These are phyloP conservation scores for Buphagus erythrorhynchus DNA, from an alignment of 2,797 vertebrate genomes.

Conservation along the genomic window DNA sequence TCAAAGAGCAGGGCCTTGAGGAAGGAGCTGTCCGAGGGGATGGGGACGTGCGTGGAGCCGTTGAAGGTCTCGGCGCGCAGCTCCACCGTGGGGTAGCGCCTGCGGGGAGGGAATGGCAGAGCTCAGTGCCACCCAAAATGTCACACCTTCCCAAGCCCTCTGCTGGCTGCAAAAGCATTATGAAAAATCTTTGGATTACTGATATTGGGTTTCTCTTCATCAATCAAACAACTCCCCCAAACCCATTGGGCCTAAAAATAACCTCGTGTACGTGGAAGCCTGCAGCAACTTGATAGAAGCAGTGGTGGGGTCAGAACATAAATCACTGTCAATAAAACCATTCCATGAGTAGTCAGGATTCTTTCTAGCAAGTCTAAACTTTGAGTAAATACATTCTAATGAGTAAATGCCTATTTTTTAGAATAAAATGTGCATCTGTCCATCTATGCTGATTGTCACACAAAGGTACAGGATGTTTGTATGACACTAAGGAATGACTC, in stretches of 20 bases:
- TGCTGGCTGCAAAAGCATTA: neutral
- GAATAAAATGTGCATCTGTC: neutral
- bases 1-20: conserved; percentile 86
- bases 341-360: neutral
- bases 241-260: neutral
- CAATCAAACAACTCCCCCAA: neutral
- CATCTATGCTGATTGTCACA: neutral
- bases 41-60: conserved; percentile 78
- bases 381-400: neutral
- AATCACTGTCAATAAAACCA: neutral
- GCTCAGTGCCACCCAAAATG: neutral
- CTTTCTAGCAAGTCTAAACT: neutral
- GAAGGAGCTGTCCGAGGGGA: conserved; percentile 86
- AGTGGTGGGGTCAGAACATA: neutral
- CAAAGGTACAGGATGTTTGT: neutral
- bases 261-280: neutral
- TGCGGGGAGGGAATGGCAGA: conserved; percentile 59
- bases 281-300: accelerated
- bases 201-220: neutral
- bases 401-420: neutral
- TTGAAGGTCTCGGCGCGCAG: conserved; percentile 84
- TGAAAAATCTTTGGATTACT: neutral
- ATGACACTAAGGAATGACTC: neutral
- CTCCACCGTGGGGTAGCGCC: conserved; percentile 91
- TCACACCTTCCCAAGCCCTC: neutral